Percentiles rank a stretch among this genome's conserved stretches.
These are phyloP conservation scores for Drosophila watanabei DNA, from an alignment of 1,140 invertebrate genomes.

Conservation along the genomic window DNA sequence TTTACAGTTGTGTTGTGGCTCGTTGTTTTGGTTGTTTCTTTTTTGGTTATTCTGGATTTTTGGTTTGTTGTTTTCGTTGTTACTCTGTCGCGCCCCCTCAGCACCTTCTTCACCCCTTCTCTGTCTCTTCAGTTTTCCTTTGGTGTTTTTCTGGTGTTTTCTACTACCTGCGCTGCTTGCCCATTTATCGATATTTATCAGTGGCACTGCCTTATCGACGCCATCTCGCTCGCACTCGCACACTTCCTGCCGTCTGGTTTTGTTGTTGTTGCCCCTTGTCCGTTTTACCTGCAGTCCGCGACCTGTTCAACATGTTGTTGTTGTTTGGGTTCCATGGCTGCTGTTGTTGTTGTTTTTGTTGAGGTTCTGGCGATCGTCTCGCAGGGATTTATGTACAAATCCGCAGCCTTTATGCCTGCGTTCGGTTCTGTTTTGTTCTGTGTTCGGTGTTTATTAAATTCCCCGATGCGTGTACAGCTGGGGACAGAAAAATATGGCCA, in stretches of 20 bases:
- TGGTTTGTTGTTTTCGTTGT: conserved; percentile 54
- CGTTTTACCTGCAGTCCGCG: conserved; percentile 41
- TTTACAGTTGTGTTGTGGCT: conserved; percentile 68
- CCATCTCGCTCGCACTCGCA: conserved; percentile 32
- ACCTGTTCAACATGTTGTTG: conserved; percentile 44
- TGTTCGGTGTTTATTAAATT: conserved; percentile 77
- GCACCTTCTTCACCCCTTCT: conserved; percentile 9
- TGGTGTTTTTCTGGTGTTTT: conserved; percentile 29
- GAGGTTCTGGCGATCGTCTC: conserved; percentile 57
- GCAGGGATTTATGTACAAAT: conserved; percentile 67
- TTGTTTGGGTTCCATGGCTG: conserved; percentile 29
- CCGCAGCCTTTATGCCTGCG: conserved; percentile 55
- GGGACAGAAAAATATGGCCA: neutral
- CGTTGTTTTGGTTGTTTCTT: conserved; percentile 29
- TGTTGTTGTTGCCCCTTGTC: conserved; percentile 4
- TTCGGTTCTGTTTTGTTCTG: conserved; percentile 49
- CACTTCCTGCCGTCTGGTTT: conserved; percentile 38
- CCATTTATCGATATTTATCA: conserved; percentile 77
- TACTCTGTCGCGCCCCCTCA: conserved; percentile 45
- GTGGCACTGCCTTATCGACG: conserved; percentile 50
- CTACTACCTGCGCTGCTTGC: conserved; percentile 35
- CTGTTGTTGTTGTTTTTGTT: conserved; percentile 41
- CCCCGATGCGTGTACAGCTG: conserved; percentile 44
- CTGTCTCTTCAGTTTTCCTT: neutral
- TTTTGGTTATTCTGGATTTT: conserved; percentile 64